Percentiles rank a stretch among this genome's conserved stretches.
Conservation (phyloP, 1,140 invertebrate species). For the Papilio polytes region DNA sequence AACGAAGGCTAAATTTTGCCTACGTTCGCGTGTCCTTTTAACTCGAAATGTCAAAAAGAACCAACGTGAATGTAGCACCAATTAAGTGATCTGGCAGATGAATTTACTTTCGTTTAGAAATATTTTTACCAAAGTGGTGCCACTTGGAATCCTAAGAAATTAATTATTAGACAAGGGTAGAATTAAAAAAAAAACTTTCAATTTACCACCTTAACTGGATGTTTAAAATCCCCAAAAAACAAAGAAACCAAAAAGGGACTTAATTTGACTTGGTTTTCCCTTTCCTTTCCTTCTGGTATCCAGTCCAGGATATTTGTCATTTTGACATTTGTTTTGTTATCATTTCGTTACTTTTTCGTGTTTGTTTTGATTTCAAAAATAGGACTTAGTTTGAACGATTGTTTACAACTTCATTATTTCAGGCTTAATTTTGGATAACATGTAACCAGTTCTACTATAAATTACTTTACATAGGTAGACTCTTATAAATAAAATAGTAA, state of each 20-base stretch:
- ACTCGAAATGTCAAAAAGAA: constrained; percentile 78
- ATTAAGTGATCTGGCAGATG: constrained; percentile 39
- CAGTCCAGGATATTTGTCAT: background rate
- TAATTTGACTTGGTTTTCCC: background rate
- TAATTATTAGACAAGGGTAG: background rate
- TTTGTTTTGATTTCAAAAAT: background rate
- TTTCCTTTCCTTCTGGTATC: background rate
- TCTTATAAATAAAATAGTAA: background rate
- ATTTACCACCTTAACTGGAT: background rate
- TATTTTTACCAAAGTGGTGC: background rate
- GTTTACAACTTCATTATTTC: background rate
- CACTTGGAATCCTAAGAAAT: background rate
- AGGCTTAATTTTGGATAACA: too few species aligned
- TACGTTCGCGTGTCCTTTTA: constrained; percentile 81
- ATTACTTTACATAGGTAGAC: background rate
- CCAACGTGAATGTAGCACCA: constrained; percentile 47
- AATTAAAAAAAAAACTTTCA: background rate
- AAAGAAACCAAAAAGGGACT: background rate
- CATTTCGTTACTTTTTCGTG: background rate
- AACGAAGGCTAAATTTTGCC: constrained; percentile 76
- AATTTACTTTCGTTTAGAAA: constrained; percentile 42
- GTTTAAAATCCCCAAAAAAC: background rate
- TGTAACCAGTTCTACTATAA: background rate
- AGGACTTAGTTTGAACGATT: background rate
- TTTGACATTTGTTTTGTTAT: background rate